These are phyloP conservation scores for Macquaria australasica DNA, from an alignment of 2,113 vertebrate species.

Conservation along the genomic window DNA sequence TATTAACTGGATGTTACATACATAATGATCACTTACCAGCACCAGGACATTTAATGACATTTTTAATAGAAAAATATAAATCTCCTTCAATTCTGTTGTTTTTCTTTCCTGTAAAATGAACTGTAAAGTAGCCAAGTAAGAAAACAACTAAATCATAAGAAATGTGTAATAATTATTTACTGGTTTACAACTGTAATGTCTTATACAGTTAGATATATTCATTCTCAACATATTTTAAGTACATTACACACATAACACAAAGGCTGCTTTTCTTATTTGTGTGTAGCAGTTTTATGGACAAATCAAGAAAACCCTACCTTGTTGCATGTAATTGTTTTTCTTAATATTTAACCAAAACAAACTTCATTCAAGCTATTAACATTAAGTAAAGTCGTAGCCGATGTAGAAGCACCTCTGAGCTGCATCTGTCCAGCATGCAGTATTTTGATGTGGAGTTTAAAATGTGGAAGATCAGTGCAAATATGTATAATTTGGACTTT, in stretches of 20 bases:
- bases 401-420: conserved; percentile 25
- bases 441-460: conserved; percentile 19
- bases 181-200: conserved; percentile 29
- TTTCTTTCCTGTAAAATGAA: conserved; percentile 40
- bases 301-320: conserved; percentile 27
- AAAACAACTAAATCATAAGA: conserved; percentile 20
- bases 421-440: conserved; percentile 16
- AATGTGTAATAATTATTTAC: conserved; percentile 24
- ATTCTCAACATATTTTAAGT: conserved; percentile 33
- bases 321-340: conserved; percentile 30
- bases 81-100: conserved; percentile 3
- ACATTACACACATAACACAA: conserved; percentile 39
- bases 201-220: conserved; percentile 23
- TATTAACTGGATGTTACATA: conserved; percentile 53
- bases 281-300: conserved; percentile 20
- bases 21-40: conserved; percentile 22
- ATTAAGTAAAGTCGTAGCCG: conserved; percentile 26
- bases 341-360: conserved; percentile 64
- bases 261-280: conserved; percentile 46
- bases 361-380: conserved; percentile 42
- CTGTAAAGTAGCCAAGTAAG: conserved; percentile 40
- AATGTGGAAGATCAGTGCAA: conserved; percentile 3
- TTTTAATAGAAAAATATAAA: conserved; percentile 19
- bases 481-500: conserved; percentile 38
- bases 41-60: conserved; percentile 25